A percentile compares a stretch with the other conserved stretches of the same genome.
Conservation (phyloP, 2,888 invertebrate species). For the Ephialtes manifestator region DNA sequence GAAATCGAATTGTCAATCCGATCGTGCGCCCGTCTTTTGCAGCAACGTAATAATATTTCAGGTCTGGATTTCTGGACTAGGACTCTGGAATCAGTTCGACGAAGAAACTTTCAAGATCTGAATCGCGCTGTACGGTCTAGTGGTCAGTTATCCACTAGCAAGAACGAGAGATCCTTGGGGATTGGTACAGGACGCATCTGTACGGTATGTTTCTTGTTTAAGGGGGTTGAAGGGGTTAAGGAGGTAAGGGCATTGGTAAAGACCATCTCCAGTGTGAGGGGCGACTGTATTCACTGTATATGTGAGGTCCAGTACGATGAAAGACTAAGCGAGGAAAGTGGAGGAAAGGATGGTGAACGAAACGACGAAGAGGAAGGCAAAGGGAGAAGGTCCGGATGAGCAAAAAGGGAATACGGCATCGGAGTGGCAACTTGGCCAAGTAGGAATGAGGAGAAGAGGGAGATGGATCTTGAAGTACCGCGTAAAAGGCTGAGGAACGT, state of each 20-base stretch:
- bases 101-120: conserved; percentile 14
- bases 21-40: too few relatives aligned
- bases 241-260: neutral
- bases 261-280: conserved; percentile 6
- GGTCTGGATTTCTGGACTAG: neutral
- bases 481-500: conserved; percentile 40
- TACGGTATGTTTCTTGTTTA: neutral
- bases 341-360: neutral
- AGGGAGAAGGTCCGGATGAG: conserved; percentile 16
- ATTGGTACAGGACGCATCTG: neutral
- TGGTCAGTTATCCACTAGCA: neutral
- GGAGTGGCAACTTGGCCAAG: conserved; percentile 54
- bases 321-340: conserved; percentile 24
- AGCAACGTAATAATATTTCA: neutral
- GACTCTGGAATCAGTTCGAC: neutral
- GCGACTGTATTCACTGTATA: conserved; percentile 11
- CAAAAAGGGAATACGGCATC: conserved; percentile 42
- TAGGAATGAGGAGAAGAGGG: neutral
- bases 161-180: neutral
- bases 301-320: conserved; percentile 21
- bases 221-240: neutral
- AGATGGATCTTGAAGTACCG: conserved; percentile 28
- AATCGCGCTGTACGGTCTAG: conserved; percentile 14
- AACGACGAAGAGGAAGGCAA: neutral
- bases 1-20: too few relatives aligned